Evolutionary conservation across 2,888 invertebrate genomes (phyloP).

Genomic region (Hecatera dysodea): DNA sequence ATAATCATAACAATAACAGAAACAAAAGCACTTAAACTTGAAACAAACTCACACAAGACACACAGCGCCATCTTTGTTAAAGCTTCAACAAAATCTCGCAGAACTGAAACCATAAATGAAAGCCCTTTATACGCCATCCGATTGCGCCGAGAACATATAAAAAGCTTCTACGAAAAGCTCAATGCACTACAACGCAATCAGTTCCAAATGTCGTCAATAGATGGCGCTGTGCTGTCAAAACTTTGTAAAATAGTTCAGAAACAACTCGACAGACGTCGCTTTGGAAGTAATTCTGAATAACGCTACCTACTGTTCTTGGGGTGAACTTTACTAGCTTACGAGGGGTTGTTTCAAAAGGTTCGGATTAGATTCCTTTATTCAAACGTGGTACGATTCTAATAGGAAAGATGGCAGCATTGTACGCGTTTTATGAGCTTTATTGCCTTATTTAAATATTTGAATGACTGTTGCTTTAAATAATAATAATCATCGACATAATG

Average conservation of each 20-base stretch:
- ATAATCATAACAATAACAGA: not conserved
- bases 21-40: not conserved
- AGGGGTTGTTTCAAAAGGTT: not conserved
- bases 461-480: no score
- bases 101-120: not conserved
- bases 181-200: not conserved
- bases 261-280: slow-evolving; percentile 30
- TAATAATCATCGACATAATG: no score
- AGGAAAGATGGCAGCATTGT: slow-evolving; percentile 34
- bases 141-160: no score
- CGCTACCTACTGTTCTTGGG: slow-evolving; percentile 20
- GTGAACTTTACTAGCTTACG: not conserved
- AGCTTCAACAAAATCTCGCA: slow-evolving; percentile 1
- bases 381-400: no score
- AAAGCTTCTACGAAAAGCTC: slow-evolving; percentile 36
- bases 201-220: slow-evolving; percentile 20
- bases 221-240: slow-evolving; percentile 42
- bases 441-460: no score
- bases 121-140: not conserved
- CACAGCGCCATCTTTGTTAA: slow-evolving; percentile 51
- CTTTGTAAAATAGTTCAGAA: not conserved
- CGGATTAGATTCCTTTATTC: not conserved
- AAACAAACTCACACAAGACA: slow-evolving; percentile 7
- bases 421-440: no score
- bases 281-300: not conserved